Evolutionary conservation across 2,888 invertebrate genomes (phyloP).

Genomic region (Diarsia rubi): DNA sequence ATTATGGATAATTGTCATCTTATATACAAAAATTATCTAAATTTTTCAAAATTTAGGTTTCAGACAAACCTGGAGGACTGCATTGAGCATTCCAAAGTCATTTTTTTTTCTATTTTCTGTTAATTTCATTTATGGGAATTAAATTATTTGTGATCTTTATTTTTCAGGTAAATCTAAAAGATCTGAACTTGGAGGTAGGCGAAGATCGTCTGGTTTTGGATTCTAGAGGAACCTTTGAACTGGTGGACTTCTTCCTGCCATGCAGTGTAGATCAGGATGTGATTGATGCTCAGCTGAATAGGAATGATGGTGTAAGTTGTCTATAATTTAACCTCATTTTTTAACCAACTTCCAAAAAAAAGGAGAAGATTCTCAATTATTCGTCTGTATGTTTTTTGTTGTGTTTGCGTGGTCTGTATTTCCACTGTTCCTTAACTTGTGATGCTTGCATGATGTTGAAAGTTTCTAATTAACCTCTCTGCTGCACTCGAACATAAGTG

Average conservation of each 20-base stretch:
- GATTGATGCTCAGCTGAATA: conserved; percentile 84
- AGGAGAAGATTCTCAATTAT: too few relatives aligned
- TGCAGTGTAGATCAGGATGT: conserved; percentile 91
- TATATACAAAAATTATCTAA: too few relatives aligned
- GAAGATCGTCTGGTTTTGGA: conserved; percentile 94
- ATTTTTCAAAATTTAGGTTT: too few relatives aligned
- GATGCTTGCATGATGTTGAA: neutral
- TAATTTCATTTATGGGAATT: neutral
- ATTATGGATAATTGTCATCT: too few relatives aligned
- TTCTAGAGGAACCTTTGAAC: conserved; percentile 90
- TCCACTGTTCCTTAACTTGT: neutral
- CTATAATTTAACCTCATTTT: neutral
- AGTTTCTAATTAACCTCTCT: neutral
- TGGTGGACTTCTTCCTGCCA: conserved; percentile 93
- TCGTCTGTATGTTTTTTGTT: too few relatives aligned
- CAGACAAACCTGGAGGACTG: neutral
- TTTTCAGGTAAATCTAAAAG: conserved; percentile 91
- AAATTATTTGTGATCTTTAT: neutral
- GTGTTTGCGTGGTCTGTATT: neutral
- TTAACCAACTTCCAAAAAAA: too few relatives aligned
- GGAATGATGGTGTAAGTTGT: conserved; percentile 85
- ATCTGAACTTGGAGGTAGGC: conserved; percentile 93
- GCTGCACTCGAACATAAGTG: neutral
- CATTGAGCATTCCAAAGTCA: neutral
- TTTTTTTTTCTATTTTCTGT: neutral